Evolutionary conservation across 2,888 invertebrate genomes (phyloP).

Genomic region (Diaperis boleti): DNA sequence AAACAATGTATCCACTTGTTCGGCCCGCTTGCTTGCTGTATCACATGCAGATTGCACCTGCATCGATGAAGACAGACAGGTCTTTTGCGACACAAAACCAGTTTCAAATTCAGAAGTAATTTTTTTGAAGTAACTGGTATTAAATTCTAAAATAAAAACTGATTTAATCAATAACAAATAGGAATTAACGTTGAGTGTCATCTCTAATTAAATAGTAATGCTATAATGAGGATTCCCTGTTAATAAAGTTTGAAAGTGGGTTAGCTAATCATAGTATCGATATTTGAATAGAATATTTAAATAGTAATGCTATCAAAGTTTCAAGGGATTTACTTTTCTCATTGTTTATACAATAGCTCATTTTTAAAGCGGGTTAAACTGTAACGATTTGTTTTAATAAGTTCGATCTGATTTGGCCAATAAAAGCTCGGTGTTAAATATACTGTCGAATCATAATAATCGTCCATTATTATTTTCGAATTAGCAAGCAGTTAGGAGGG

Average conservation of each 20-base stretch:
- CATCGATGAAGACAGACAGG: too few species aligned
- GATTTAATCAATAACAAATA: too few species aligned
- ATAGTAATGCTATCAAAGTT: neutral
- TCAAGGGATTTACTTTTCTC: neutral
- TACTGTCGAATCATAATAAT: neutral
- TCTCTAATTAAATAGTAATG: neutral
- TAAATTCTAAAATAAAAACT: too few species aligned
- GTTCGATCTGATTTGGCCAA: too few species aligned
- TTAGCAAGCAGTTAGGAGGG: constrained; percentile 5
- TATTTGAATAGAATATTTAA: constrained; percentile 1
- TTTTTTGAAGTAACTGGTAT: too few species aligned
- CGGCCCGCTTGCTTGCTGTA: too few species aligned
- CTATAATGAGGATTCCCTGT: neutral
- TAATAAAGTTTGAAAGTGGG: neutral
- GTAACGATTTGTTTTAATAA: too few species aligned
- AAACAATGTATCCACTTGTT: too few species aligned
- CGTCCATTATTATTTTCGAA: constrained; percentile 4
- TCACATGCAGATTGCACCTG: too few species aligned
- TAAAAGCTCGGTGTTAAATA: neutral
- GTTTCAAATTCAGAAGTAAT: too few species aligned
- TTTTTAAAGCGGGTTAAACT: neutral
- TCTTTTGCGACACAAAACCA: too few species aligned
- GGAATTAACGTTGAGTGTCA: too few species aligned
- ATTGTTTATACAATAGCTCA: neutral
- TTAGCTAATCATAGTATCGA: neutral